These are phyloP conservation scores for Thaleichthys pacificus DNA, from an alignment of 2,797 vertebrate species.

Conservation along the genomic window DNA sequence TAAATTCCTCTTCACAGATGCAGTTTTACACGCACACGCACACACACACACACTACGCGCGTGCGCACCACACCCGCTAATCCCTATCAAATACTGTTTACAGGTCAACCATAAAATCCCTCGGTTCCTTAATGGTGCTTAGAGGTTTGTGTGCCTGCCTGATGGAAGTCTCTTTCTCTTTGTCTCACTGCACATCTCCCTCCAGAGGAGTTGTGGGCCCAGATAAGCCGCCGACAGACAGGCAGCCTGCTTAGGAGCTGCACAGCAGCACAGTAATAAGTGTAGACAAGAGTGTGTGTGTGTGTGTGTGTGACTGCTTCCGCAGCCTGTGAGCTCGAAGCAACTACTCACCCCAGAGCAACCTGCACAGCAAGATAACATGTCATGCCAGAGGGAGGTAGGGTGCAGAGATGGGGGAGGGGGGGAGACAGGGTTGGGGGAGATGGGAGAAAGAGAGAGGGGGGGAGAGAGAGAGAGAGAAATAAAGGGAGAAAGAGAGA, in stretches of 20 bases:
- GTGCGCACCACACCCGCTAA: too few relatives aligned
- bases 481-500: neutral
- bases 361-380: conserved; percentile 6
- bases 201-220: neutral
- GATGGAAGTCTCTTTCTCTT: too few relatives aligned
- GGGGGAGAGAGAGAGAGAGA: neutral
- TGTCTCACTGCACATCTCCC: neutral
- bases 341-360: neutral
- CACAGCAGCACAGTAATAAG: neutral
- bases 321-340: neutral
- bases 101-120: conserved; percentile 13
- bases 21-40: too few relatives aligned
- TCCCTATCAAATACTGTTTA: neutral
- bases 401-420: conserved; percentile 3
- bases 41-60: too few relatives aligned
- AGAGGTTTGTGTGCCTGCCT: neutral
- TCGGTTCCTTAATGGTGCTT: neutral
- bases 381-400: conserved; percentile 8
- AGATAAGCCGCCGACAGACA: neutral
- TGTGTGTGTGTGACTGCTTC: conserved; percentile 1
- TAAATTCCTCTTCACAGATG: too few relatives aligned
- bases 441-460: neutral
- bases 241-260: neutral
- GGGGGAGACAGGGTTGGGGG: neutral
- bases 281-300: neutral